A percentile compares a stretch with the other conserved stretches of the same genome.
phyloP scores from a whole-genome alignment of 2,888 invertebrate genomes.

The Chrysotoxum bicinctum region DNA sequence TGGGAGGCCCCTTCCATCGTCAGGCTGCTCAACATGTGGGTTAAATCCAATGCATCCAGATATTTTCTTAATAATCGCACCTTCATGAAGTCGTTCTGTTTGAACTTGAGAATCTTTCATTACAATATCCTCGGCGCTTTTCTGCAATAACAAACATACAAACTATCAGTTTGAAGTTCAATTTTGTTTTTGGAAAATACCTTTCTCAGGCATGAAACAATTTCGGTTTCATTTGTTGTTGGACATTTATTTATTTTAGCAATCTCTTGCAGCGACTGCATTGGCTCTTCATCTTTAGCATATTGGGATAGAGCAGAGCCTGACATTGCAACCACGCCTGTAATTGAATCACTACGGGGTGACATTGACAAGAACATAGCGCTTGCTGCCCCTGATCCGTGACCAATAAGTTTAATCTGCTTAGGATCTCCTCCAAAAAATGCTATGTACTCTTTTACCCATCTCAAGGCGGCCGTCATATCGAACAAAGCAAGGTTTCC shows the following conservation, averaged over 20 bases:
- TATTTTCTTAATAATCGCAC: neutral
- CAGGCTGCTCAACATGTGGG: slow-evolving; percentile 83
- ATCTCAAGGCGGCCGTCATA: slow-evolving; percentile 86
- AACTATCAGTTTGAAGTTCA: neutral
- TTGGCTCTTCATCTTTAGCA: slow-evolving; percentile 86
- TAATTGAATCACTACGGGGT: slow-evolving; percentile 82
- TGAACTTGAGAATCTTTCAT: neutral
- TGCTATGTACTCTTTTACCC: slow-evolving; percentile 86
- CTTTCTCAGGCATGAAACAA: slow-evolving; percentile 86
- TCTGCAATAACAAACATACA: slow-evolving; percentile 64
- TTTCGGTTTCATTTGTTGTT: slow-evolving; percentile 83
- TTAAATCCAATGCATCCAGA: slow-evolving; percentile 80
- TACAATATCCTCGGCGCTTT: neutral
- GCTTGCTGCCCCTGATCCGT: slow-evolving; percentile 89
- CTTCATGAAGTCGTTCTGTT: neutral
- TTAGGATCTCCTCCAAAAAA: slow-evolving; percentile 90
- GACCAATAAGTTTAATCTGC: slow-evolving; percentile 88
- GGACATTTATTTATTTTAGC: slow-evolving; percentile 86
- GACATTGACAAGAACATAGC: slow-evolving; percentile 87
- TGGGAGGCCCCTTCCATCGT: neutral
- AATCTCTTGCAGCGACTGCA: slow-evolving; percentile 84
- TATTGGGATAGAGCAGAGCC: slow-evolving; percentile 89
- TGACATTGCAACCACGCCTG: slow-evolving; percentile 88
- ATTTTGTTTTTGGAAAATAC: neutral
- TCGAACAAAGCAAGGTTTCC: slow-evolving; percentile 91